phyloP scores from a whole-genome alignment of 2,797 vertebrate genomes.

The Anniella stebbinsi region DNA sequence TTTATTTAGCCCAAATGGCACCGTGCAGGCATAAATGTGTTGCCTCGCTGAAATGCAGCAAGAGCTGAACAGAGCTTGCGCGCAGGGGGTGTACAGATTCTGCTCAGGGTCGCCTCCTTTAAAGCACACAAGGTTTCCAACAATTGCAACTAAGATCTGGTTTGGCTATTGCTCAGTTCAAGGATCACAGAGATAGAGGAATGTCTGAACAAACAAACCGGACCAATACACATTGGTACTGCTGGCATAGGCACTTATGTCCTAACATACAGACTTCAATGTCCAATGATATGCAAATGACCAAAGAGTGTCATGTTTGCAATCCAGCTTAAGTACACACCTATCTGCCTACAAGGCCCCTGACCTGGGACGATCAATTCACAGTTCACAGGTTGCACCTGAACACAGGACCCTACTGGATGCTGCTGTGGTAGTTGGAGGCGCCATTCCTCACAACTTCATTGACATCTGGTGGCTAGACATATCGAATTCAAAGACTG shows the following conservation, averaged over 20 bases:
- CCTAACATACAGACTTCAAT: slow-evolving; percentile 48
- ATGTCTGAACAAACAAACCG: slow-evolving; percentile 9
- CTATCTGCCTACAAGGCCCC: slow-evolving; percentile 9
- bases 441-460: too few species aligned
- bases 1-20: too few species aligned
- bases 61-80: background rate
- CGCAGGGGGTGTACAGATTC: background rate
- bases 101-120: background rate
- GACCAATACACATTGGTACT: slow-evolving; percentile 13
- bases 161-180: background rate
- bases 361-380: background rate
- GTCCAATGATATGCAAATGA: slow-evolving; percentile 12
- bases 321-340: slow-evolving; percentile 7
- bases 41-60: background rate
- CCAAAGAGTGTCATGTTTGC: slow-evolving; percentile 55
- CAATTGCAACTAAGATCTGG: background rate
- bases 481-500: background rate
- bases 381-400: background rate
- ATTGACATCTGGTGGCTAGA: background rate
- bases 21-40: background rate
- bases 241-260: slow-evolving; percentile 73
- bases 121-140: background rate
- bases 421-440: background rate
- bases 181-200: background rate
- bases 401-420: background rate